Evolutionary conservation across 2,113 vertebrate genomes (phyloP).

Genomic region (Gasterosteus nipponicus): DNA sequence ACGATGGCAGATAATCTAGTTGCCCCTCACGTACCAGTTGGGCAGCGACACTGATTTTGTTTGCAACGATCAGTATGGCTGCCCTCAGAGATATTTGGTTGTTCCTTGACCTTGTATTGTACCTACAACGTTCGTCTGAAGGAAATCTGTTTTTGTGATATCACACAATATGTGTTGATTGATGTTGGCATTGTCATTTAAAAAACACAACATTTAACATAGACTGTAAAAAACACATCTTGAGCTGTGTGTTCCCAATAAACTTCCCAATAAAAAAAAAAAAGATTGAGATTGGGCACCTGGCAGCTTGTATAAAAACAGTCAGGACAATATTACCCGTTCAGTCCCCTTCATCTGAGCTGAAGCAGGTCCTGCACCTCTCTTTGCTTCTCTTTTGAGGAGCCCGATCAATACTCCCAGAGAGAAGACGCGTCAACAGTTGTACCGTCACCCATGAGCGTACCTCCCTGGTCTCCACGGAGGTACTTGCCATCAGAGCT

Average conservation of each 20-base stretch:
- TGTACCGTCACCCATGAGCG: slow-evolving; percentile 86
- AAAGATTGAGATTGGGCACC: slow-evolving; percentile 24
- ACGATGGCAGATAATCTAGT: background rate
- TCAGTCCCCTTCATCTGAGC: slow-evolving; percentile 43
- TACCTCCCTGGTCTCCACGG: slow-evolving; percentile 90
- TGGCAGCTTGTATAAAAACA: slow-evolving; percentile 57
- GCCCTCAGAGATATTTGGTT: background rate
- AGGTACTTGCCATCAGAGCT: slow-evolving; percentile 90
- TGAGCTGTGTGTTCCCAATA: slow-evolving; percentile 12
- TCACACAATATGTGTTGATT: slow-evolving; percentile 19
- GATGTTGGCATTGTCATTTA: slow-evolving; percentile 63
- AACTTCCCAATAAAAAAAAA: slow-evolving; percentile 47
- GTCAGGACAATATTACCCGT: slow-evolving; percentile 43
- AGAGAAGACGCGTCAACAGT: slow-evolving; percentile 82
- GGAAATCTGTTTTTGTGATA: slow-evolving; percentile 16
- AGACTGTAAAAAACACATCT: slow-evolving; percentile 25
- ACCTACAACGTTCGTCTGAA: slow-evolving; percentile 6
- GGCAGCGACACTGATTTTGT: background rate
- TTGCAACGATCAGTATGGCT: slow-evolving; percentile 2
- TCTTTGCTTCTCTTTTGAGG: slow-evolving; percentile 10
- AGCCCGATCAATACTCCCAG: slow-evolving; percentile 89
- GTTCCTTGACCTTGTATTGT: background rate
- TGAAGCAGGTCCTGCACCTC: slow-evolving; percentile 43
- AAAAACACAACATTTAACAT: slow-evolving; percentile 55
- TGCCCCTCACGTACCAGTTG: background rate